Percentiles rank a stretch among this genome's conserved stretches.
Conservation (phyloP, 2,113 vertebrate genomes). For the Muntiacus muntjak region DNA sequence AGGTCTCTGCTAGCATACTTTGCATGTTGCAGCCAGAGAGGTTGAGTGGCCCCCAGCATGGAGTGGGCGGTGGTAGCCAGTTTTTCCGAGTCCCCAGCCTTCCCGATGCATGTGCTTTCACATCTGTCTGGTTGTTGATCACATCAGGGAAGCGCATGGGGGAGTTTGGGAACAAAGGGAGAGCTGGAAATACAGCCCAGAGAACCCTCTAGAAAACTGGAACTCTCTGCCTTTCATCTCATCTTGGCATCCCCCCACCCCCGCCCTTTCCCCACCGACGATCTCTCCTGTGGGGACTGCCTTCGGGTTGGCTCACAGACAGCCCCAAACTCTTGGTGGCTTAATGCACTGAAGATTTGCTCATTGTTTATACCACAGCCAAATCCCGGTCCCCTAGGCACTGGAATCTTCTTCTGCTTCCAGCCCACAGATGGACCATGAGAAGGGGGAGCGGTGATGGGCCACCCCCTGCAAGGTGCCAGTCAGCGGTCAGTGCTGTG, state of each 20-base stretch:
- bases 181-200: background rate
- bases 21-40: too few relatives aligned
- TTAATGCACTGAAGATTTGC: background rate
- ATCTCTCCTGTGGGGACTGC: background rate
- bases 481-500: background rate
- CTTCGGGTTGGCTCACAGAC: background rate
- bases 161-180: background rate
- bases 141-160: rapidly evolving
- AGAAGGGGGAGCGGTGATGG: background rate
- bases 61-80: background rate
- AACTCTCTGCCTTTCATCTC: background rate
- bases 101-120: too few relatives aligned
- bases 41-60: background rate
- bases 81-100: background rate
- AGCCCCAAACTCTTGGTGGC: background rate
- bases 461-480: background rate
- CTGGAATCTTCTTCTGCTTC: background rate
- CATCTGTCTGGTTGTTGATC: background rate
- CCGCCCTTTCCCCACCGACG: rapidly evolving
- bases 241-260: background rate
- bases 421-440: background rate
- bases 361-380: background rate
- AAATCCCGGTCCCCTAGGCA: background rate
- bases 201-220: background rate
- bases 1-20: rapidly evolving